Base-by-base conservation (phyloP, 2,888 invertebrate species). In the Dromius quadrimaculatus region DNA sequence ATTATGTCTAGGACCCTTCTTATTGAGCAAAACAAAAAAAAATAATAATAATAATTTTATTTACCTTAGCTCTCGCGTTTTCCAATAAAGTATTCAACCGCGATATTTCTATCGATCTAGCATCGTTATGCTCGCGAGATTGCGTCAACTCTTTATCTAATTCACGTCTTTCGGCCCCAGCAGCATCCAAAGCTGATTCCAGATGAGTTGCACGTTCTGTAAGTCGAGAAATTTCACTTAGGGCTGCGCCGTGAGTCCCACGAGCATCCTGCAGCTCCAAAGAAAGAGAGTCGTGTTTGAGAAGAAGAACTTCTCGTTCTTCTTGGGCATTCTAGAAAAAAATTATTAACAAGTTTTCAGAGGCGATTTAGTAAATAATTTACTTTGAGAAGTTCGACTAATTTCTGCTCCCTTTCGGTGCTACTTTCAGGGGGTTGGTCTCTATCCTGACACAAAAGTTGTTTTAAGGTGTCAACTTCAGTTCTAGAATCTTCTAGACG, bases 401-500 rank as follows among this genome's bases (percentile, higher is more conserved):
- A 84, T 80, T 94, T 93, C 76, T 92, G 91, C 79, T 92, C 93
- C 1, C 89, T 89, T 34, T 88, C 87, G n/a, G 88, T 87, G 38
- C 87, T 86, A 2, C 89, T 85, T 76, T 92, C 90, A 17, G 78
- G 77, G 17, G 75, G 74, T 38, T 87, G 86, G 72, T 88, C 88
- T n/a, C 90, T 89, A 74, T 90, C 92, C 9, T 89, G 86, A 61
- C 92, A 84, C 61, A 93, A 82, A 63, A 95, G 82, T 77, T 92
- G 92, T 80, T 95, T 94, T 45, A 97, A 82, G 0, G 93, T 92
- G 75, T 93, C 93, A 72, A 95, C 93, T 85, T 90, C 92, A 4
- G 90, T 89, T 65, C 95, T 87, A 22, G 93, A 91, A 77, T 95
- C 95, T 80, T 95, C 95, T 0, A 97, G 84, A 80, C 95, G 92